Percentiles rank a stretch among this genome's conserved stretches.
Conservation (phyloP, 2,888 invertebrate genomes). For the Tachina grossa region DNA sequence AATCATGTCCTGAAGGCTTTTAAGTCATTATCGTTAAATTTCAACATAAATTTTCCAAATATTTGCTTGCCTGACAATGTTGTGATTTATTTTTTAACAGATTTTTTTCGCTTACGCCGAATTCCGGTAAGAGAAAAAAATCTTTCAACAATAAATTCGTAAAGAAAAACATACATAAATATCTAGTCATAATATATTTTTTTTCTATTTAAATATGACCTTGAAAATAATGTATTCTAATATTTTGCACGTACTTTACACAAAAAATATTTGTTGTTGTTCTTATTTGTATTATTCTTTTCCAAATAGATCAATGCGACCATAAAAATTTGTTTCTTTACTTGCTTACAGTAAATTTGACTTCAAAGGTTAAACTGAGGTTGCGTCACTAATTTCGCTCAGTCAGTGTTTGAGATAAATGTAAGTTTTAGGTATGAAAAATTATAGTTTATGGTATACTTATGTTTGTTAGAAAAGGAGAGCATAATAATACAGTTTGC, state of each 20-base stretch:
- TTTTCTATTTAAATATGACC: conserved; percentile 64
- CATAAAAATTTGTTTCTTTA: conserved; percentile 38
- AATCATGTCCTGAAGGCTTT: conserved; percentile 83
- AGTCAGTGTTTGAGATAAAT: conserved; percentile 39
- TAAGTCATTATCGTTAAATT: conserved; percentile 83
- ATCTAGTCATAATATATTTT: conserved; percentile 24
- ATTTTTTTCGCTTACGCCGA: conserved; percentile 72
- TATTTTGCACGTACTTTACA: conserved; percentile 66
- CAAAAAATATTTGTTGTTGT: conserved; percentile 2
- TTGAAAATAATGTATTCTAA: conserved; percentile 67
- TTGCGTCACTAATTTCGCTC: conserved; percentile 65
- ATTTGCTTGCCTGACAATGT: conserved; percentile 62
- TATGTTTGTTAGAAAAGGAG: conserved; percentile 23
- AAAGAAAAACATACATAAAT: conserved; percentile 12
- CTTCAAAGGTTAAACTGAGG: conserved; percentile 44
- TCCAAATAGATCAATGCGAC: conserved; percentile 34
- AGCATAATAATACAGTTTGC: neutral
- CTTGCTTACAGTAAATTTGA: conserved; percentile 6
- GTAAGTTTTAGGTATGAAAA: conserved; percentile 59
- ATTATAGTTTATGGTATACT: conserved; percentile 30
- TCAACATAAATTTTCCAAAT: conserved; percentile 82
- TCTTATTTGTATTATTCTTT: conserved; percentile 8
- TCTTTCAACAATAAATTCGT: neutral
- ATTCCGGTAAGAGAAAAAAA: conserved; percentile 26
- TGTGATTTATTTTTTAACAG: conserved; percentile 51